A percentile compares a stretch with the other conserved stretches of the same genome.
These are phyloP conservation scores for Iphiclides podalirius DNA, from an alignment of 2,888 invertebrate species.

Conservation along the genomic window DNA sequence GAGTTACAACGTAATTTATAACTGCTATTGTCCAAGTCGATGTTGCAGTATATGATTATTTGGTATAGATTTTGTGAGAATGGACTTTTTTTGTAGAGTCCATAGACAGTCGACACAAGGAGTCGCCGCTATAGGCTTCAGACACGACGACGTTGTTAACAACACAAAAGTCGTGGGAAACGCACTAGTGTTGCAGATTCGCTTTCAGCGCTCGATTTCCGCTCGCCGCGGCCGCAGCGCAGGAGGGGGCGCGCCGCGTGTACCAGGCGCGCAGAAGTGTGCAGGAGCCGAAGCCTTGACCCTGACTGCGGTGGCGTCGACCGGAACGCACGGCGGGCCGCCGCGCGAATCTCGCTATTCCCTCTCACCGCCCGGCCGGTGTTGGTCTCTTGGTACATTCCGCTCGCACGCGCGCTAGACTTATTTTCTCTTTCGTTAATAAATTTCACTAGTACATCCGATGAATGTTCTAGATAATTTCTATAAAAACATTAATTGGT, in stretches of 20 bases:
- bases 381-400: slow-evolving; percentile 69
- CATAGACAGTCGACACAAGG: too few species aligned
- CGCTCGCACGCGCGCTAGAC: slow-evolving; percentile 60
- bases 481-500: too few species aligned
- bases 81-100: too few species aligned
- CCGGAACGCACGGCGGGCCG: slow-evolving; percentile 74
- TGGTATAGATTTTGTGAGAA: too few species aligned
- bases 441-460: too few species aligned
- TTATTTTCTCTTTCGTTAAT: slow-evolving; percentile 65
- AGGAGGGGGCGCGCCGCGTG: slow-evolving; percentile 39
- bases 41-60: too few species aligned
- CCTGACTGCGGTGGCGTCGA: slow-evolving; percentile 78
- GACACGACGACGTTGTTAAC: slow-evolving; percentile 39
- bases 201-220: slow-evolving; percentile 66
- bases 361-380: slow-evolving; percentile 54
- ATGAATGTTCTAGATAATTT: too few species aligned
- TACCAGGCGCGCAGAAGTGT: slow-evolving; percentile 68
- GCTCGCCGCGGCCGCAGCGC: slow-evolving; percentile 48
- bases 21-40: too few species aligned
- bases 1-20: too few species aligned
- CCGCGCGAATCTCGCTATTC: slow-evolving; percentile 70
- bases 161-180: slow-evolving; percentile 40
- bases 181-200: slow-evolving; percentile 45
- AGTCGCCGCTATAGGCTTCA: not conserved
- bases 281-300: slow-evolving; percentile 76